Evolutionary conservation across 2,797 vertebrate species (phyloP).

Genomic region (Corythornis leucogaster): DNA sequence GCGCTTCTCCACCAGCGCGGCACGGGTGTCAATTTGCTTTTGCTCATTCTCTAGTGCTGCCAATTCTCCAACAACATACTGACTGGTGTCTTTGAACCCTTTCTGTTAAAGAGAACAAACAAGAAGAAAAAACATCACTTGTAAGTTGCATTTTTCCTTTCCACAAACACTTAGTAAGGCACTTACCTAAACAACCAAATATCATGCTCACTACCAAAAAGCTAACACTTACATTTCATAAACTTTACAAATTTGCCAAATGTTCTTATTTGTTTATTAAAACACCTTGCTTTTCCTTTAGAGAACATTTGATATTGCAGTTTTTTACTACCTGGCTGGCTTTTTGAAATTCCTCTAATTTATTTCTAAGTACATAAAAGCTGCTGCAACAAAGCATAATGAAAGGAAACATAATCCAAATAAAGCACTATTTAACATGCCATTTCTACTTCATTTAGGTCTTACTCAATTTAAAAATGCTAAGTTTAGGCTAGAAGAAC

Average conservation of each 20-base stretch:
- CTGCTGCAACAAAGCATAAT: background rate
- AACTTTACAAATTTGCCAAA: slow-evolving; percentile 70
- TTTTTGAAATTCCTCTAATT: slow-evolving; percentile 38
- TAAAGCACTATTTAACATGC: background rate
- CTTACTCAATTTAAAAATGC: background rate
- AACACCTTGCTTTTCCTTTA: background rate
- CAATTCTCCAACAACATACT: slow-evolving; percentile 99
- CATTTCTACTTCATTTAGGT: background rate
- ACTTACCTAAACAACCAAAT: slow-evolving; percentile 84
- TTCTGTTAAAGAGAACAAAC: slow-evolving; percentile 93
- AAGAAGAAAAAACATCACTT: slow-evolving; percentile 82
- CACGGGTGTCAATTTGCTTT: slow-evolving; percentile 99
- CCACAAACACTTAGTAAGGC: slow-evolving; percentile 84
- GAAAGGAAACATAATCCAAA: slow-evolving; percentile 28
- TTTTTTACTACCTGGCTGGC: slow-evolving; percentile 29
- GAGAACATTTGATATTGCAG: slow-evolving; percentile 33
- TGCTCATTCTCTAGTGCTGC: slow-evolving; percentile 99
- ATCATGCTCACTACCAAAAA: slow-evolving; percentile 71
- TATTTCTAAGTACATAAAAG: slow-evolving; percentile 25
- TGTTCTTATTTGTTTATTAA: slow-evolving; percentile 54
- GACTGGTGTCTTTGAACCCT: slow-evolving; percentile 99
- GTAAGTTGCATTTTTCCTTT: slow-evolving; percentile 84
- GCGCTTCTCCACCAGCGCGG: slow-evolving; percentile 99
- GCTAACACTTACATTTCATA: slow-evolving; percentile 53
- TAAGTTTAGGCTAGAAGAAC: slow-evolving; percentile 7